These are phyloP conservation scores for Dendrolimus houi DNA, from an alignment of 2,888 invertebrate species.

Conservation along the genomic window DNA sequence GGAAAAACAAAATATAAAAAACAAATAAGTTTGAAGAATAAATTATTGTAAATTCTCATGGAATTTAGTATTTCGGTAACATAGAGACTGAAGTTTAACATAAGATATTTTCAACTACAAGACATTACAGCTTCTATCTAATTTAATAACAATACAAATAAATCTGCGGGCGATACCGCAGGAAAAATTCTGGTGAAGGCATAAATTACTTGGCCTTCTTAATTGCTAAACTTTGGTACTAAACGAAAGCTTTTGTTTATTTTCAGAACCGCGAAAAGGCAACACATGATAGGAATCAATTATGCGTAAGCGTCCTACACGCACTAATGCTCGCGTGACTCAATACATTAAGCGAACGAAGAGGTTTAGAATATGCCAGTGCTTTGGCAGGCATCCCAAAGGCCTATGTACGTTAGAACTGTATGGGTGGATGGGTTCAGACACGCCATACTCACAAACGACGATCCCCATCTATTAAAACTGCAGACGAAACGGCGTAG, in stretches of 20 bases:
- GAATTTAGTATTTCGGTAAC: too few relatives aligned
- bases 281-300: constrained; percentile 42
- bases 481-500: constrained; percentile 34
- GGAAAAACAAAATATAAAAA: too few relatives aligned
- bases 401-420: constrained; percentile 77
- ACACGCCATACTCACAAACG: constrained; percentile 80
- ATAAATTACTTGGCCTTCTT: background rate
- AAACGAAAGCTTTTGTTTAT: constrained; percentile 22
- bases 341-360: constrained; percentile 22
- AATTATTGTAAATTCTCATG: too few relatives aligned
- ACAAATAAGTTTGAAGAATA: too few relatives aligned
- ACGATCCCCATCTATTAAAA: constrained; percentile 71
- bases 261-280: constrained; percentile 25
- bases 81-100: too few relatives aligned
- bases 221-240: background rate
- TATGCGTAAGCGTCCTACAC: constrained; percentile 39
- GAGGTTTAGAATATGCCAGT: constrained; percentile 64
- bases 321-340: constrained; percentile 45
- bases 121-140: too few relatives aligned
- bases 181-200: too few relatives aligned
- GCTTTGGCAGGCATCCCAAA: constrained; percentile 79
- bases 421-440: constrained; percentile 85
- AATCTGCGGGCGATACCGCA: too few relatives aligned
- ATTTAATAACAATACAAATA: too few relatives aligned
- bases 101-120: too few relatives aligned